These are phyloP conservation scores for Graphium colonna DNA, from an alignment of 2,888 invertebrate genomes.

Conservation along the genomic window DNA sequence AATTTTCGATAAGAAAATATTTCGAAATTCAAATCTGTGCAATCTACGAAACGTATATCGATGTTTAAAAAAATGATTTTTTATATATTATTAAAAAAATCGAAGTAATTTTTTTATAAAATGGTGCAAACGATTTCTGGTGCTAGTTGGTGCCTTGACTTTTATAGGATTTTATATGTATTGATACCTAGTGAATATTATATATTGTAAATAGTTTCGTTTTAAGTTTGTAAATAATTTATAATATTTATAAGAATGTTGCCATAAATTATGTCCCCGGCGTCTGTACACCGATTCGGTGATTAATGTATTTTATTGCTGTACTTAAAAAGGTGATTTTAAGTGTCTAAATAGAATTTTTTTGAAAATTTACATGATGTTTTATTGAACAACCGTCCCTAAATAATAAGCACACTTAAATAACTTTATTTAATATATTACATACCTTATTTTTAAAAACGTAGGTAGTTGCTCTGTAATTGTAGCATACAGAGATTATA, in stretches of 20 bases:
- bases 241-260: constrained; percentile 48
- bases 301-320: constrained; percentile 34
- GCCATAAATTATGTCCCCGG: constrained; percentile 47
- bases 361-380: constrained; percentile 9
- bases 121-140: constrained; percentile 17
- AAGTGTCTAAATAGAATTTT: constrained; percentile 61
- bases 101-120: background rate
- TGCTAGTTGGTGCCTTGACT: constrained; percentile 30
- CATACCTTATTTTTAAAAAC: too few relatives aligned
- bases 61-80: background rate
- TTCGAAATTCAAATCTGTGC: background rate
- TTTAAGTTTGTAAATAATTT: constrained; percentile 43
- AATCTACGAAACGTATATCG: background rate
- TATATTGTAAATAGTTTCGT: constrained; percentile 44
- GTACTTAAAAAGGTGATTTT: constrained; percentile 71
- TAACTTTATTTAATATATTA: too few relatives aligned
- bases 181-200: constrained; percentile 51
- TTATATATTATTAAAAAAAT: constrained; percentile 20
- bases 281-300: constrained; percentile 27
- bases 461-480: too few relatives aligned
- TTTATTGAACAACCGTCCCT: background rate
- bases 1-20: background rate
- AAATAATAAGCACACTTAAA: background rate
- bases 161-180: constrained; percentile 38
- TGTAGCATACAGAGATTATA: too few relatives aligned